These are phyloP conservation scores for Tupaia chinensis DNA, from an alignment of 2,113 vertebrate species.

Conservation along the genomic window DNA sequence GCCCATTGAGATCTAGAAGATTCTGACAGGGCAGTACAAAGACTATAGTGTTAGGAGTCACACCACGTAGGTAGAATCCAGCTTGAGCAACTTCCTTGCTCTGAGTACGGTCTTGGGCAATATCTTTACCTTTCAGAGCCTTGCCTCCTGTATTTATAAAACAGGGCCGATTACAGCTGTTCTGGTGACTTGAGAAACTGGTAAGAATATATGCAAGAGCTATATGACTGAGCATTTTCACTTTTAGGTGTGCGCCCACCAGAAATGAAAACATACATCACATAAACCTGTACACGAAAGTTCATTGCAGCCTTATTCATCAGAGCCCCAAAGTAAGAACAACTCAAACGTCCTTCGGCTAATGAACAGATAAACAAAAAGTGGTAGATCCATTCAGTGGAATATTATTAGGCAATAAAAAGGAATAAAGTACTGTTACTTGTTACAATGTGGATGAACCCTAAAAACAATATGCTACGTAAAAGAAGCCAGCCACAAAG, in stretches of 20 bases:
- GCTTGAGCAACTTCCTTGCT: background rate
- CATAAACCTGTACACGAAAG: background rate
- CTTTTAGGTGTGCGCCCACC: background rate
- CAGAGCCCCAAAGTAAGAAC: background rate
- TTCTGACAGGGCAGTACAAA: background rate
- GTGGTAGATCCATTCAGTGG: background rate
- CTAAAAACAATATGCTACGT: background rate
- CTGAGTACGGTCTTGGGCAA: background rate
- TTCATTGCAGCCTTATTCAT: background rate
- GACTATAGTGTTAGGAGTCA: rapidly evolving
- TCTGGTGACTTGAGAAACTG: background rate
- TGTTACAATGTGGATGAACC: background rate
- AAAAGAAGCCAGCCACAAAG: background rate
- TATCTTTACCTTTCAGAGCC: background rate
- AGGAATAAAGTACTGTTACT: background rate
- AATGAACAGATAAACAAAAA: background rate
- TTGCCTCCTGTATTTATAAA: background rate
- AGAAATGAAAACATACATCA: background rate
- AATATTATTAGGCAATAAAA: background rate
- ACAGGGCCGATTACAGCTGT: background rate
- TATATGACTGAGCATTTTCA: background rate
- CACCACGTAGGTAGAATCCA: background rate
- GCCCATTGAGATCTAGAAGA: background rate
- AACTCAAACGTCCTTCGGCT: background rate
- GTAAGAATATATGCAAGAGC: background rate